Percentiles rank a stretch among this genome's conserved stretches.
These are phyloP conservation scores for Acrobasis suavella DNA, from an alignment of 2,888 invertebrate species.

Conservation along the genomic window DNA sequence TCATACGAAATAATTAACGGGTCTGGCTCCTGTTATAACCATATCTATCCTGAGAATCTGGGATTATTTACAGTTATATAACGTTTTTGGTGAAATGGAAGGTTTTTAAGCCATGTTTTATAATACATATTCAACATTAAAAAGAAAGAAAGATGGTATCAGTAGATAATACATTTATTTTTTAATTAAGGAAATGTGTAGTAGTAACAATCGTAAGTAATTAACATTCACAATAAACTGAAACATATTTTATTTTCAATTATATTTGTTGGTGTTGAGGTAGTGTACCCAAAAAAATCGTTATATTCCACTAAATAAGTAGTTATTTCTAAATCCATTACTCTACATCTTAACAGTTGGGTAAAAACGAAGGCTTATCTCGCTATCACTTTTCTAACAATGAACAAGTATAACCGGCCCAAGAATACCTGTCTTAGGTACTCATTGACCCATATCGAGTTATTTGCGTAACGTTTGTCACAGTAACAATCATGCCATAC, in stretches of 20 bases:
- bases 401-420: background rate
- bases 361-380: background rate
- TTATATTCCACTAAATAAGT: no score
- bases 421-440: slow-evolving; percentile 9
- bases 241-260: no score
- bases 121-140: background rate
- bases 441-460: background rate
- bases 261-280: no score
- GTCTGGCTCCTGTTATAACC: slow-evolving; percentile 33
- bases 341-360: no score
- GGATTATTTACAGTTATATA: slow-evolving; percentile 6
- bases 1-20: slow-evolving; percentile 55
- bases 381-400: slow-evolving; percentile 6
- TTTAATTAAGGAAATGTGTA: no score
- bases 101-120: background rate
- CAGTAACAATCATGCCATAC: background rate
- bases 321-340: no score
- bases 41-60: slow-evolving; percentile 17
- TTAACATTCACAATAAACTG: no score
- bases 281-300: no score
- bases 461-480: slow-evolving; percentile 3
- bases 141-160: no score
- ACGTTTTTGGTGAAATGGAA: background rate
- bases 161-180: no score
- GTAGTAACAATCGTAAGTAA: no score